Percentiles rank a stretch among this genome's conserved stretches.
These are phyloP conservation scores for Chlorops oryzae DNA, from an alignment of 1,140 invertebrate species.

Conservation along the genomic window DNA sequence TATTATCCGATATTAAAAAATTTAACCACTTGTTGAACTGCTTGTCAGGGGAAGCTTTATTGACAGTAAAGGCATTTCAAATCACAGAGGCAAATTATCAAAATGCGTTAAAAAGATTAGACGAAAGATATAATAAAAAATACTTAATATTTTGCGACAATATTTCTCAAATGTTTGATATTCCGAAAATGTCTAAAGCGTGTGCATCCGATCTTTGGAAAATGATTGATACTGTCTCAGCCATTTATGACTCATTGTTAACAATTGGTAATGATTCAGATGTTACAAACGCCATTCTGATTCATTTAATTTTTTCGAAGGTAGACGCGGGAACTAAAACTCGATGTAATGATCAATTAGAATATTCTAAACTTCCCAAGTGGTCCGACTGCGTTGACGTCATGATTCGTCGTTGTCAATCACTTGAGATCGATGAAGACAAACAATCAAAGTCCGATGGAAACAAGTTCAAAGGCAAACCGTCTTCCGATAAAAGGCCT, in stretches of 20 bases:
- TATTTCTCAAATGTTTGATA: no score
- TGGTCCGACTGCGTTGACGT: slow-evolving; percentile 10
- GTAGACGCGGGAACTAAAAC: slow-evolving; percentile 10
- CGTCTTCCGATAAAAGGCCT: slow-evolving; percentile 2
- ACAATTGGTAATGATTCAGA: slow-evolving; percentile 9
- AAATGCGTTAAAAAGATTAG: slow-evolving; percentile 11
- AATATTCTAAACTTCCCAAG: slow-evolving; percentile 5
- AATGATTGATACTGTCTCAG: slow-evolving; percentile 9
- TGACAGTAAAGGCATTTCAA: slow-evolving; percentile 11
- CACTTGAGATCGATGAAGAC: slow-evolving; percentile 8
- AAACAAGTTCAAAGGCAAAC: slow-evolving; percentile 1
- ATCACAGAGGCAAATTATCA: slow-evolving; percentile 8
- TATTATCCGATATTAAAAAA: slow-evolving; percentile 10
- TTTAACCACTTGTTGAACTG: no score
- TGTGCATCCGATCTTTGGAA: slow-evolving; percentile 2
- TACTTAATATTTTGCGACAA: slow-evolving; percentile 8
- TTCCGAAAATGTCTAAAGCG: slow-evolving; percentile 1
- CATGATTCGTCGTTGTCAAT: slow-evolving; percentile 8
- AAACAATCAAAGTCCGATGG: background rate
- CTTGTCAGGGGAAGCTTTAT: no score
- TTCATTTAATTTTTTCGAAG: slow-evolving; percentile 13
- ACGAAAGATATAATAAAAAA: slow-evolving; percentile 9
- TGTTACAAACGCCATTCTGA: slow-evolving; percentile 3
- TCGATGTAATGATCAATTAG: slow-evolving; percentile 9
- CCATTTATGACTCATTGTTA: slow-evolving; percentile 10